Evolutionary conservation across 2,888 invertebrate genomes (phyloP).

Genomic region (Catocala sponsa): DNA sequence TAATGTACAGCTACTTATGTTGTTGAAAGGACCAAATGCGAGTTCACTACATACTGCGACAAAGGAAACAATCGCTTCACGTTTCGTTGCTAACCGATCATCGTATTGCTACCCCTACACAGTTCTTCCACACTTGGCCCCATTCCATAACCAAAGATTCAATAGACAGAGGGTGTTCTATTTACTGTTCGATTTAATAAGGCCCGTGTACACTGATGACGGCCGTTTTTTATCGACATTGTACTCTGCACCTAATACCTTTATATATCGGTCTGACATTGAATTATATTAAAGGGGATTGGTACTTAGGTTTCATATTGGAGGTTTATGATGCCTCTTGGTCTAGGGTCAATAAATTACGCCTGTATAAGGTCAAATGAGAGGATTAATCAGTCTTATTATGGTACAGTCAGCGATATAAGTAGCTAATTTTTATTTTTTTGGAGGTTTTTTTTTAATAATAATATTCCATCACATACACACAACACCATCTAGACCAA

Average conservation of each 20-base stretch:
- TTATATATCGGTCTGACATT: neutral
- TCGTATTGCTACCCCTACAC: conserved; percentile 25
- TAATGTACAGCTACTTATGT: too few relatives aligned
- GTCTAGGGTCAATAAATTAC: neutral
- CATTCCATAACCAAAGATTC: conserved; percentile 52
- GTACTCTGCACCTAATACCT: neutral
- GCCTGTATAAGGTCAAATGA: too few relatives aligned
- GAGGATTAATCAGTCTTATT: too few relatives aligned
- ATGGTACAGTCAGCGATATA: too few relatives aligned
- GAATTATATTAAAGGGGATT: conserved; percentile 1
- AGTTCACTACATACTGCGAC: too few relatives aligned
- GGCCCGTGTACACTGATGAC: conserved; percentile 35
- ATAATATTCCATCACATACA: too few relatives aligned
- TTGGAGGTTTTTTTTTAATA: too few relatives aligned
- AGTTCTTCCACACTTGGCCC: conserved; percentile 45
- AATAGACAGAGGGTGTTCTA: conserved; percentile 52
- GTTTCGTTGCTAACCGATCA: too few relatives aligned
- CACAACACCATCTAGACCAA: too few relatives aligned
- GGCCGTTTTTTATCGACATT: conserved; percentile 25
- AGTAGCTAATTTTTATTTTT: too few relatives aligned
- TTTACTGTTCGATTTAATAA: conserved; percentile 57
- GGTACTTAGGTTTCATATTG: neutral
- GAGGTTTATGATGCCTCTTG: neutral
- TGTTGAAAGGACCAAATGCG: too few relatives aligned
- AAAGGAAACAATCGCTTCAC: too few relatives aligned